A percentile compares a stretch with the other conserved stretches of the same genome.
phyloP scores from a whole-genome alignment of 2,888 invertebrate genomes.

The Desoria tigrina region DNA sequence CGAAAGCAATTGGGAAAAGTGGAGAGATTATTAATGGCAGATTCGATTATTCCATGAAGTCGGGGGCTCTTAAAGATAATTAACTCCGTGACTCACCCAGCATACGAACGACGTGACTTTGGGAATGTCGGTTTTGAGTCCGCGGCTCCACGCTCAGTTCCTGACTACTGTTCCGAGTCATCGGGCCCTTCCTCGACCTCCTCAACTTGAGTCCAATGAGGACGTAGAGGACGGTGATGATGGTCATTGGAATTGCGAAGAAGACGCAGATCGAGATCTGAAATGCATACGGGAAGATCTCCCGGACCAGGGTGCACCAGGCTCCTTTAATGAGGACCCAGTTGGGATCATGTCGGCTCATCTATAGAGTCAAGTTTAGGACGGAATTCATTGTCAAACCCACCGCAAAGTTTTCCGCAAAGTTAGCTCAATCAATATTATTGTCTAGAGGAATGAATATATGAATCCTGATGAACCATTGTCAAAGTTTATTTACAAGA shows the following conservation, averaged over 20 bases:
- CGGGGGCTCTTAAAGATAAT: neutral
- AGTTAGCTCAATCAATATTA: too few relatives aligned
- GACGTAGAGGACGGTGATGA: conserved; percentile 79
- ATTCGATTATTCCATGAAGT: neutral
- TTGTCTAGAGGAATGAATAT: too few relatives aligned
- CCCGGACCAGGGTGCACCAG: conserved; percentile 49
- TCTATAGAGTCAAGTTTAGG: conserved; percentile 25
- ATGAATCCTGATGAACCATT: too few relatives aligned
- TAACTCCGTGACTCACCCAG: conserved; percentile 41
- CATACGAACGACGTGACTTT: conserved; percentile 53
- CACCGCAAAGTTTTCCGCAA: neutral
- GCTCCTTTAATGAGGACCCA: conserved; percentile 45
- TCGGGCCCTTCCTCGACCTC: conserved; percentile 59
- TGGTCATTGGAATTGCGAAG: conserved; percentile 82
- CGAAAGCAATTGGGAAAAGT: too few relatives aligned
- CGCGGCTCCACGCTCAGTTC: conserved; percentile 50
- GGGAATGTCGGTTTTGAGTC: conserved; percentile 47
- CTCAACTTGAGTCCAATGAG: conserved; percentile 73
- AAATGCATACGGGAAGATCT: conserved; percentile 51
- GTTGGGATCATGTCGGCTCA: conserved; percentile 18
- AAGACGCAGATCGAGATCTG: conserved; percentile 67
- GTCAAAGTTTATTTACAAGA: too few relatives aligned
- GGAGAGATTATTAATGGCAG: neutral
- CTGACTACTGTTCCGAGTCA: conserved; percentile 40
- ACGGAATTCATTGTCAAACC: neutral